Evolutionary conservation across 2,113 vertebrate species (phyloP), one percentile per base, ranked within the genome.

Genomic region (Eleginops maclovinus): DNA sequence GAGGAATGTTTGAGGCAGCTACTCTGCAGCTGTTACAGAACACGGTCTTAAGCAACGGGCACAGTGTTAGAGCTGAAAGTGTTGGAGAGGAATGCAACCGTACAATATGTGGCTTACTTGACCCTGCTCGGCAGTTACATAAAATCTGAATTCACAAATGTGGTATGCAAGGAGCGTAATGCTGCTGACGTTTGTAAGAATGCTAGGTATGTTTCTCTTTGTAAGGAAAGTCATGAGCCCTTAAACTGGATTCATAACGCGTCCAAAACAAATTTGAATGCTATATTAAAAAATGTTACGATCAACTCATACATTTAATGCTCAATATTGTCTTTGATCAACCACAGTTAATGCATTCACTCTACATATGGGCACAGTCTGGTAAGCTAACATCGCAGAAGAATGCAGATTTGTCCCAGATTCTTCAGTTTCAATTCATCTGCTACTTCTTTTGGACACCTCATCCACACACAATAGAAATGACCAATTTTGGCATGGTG

Each of bases 1-100:
- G 80, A 93, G 93, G 91, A 94, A 94, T 92, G 93, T 94, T 93
- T 89, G 78, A 89, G 84, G 88, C 88, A 77, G 88, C 86, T 83
- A 84, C 89, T 86, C 83, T 19, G 83, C 91, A 90, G 88, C 90
- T 88, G 89, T 82, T 89, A 79, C 87, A 88, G 79, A 89, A 88
- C 78, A 83, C 64, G 19, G 76, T 86, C 81, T 73, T 53, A 75
- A 90, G 90, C 89, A 82, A 60, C 10, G 79, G 80, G 84, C 89
- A 89, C 84, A 83, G 86, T 87, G 88, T 91, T 84, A 22, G 76
- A 83, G 86, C 86, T 80, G 46, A 80, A 84, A 70, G 87, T 86
- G 85, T 88, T 76, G 79, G 75, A 77, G 65, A 86, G 89, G 91
- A 92, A 92, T 91, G 91, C 90, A 88, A 88, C 89, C 81, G 79